Conservation (phyloP, 2,888 invertebrate species). For the Plebejus anna region DNA sequence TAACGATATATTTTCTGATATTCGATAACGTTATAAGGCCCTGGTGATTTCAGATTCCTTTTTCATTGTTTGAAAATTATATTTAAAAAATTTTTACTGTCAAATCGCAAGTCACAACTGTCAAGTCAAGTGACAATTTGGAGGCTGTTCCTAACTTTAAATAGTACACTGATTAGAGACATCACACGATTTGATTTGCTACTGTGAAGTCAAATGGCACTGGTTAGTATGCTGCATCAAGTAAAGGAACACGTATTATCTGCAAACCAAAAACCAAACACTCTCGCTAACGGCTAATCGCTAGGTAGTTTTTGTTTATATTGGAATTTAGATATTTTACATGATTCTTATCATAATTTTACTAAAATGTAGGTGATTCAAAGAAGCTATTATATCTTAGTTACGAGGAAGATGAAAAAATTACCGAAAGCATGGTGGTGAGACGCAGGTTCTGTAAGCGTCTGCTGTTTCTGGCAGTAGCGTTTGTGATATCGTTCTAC, state of each 20-base stretch:
- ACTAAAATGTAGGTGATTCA: neutral
- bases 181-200: neutral
- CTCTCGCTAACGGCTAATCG: too few species aligned
- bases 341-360: neutral
- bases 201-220: neutral
- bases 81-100: too few species aligned
- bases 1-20: too few species aligned
- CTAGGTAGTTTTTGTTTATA: too few species aligned
- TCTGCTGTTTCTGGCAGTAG: constrained; percentile 46
- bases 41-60: too few species aligned
- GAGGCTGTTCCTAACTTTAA: neutral
- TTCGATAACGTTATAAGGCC: too few species aligned
- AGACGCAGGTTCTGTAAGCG: constrained; percentile 62
- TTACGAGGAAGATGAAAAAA: constrained; percentile 43
- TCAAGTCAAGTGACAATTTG: too few species aligned
- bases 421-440: constrained; percentile 52
- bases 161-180: neutral
- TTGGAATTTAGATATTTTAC: neutral
- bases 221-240: neutral
- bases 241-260: neutral
- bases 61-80: too few species aligned
- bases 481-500: constrained; percentile 55
- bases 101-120: too few species aligned
- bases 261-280: too few species aligned
- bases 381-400: neutral